Evolutionary conservation across 1,140 invertebrate species (phyloP), one percentile per base, ranked within the genome.

Genomic region (Bombus polaris): DNA sequence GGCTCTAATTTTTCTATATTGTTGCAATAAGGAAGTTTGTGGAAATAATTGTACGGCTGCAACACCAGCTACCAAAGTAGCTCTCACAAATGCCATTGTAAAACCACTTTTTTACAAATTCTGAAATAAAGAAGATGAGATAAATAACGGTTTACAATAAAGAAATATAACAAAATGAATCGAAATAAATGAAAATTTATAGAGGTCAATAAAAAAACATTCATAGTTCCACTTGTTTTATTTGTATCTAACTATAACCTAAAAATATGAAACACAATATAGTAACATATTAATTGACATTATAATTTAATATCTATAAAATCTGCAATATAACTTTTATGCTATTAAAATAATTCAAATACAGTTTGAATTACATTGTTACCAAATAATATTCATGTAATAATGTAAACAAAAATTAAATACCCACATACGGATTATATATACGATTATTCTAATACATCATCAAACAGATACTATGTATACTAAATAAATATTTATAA

Each of bases 1-100:
- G 83, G 95, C 93, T 37, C 96, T 88, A 37, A 96, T 86, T 3
- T 96, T 92, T 76, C 93, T 94, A 86, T 96, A 96, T 85, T 95
- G 93, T 8, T 95, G 75, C 32, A 97, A 74, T 1, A 96, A 93
- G n/a, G 95, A 82, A 59, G 96, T 96, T 62, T 97, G 93, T 4
- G 96, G 96, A 42, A 96, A 28, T 87, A 94, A 92, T 71, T 94
- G 90, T 1, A 83, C 84, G 1, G 15, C 53, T 39, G 75, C 35
- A 57, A n/a, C 35, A 13, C 28, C n/a, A 53, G 6, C 0, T 12
- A 42, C 0, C 13, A 66, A 3, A 32, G 35, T 22, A n/a, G 1
- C 0, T 22, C 12, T 59, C 13, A 25, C 12, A 18, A 68, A 3
- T 12, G 3, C 3, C 32, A 72, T 85, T 80, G 2, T 32, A 8